Evolutionary conservation across 2,113 vertebrate genomes (phyloP).

Genomic region (Proteles cristata): DNA sequence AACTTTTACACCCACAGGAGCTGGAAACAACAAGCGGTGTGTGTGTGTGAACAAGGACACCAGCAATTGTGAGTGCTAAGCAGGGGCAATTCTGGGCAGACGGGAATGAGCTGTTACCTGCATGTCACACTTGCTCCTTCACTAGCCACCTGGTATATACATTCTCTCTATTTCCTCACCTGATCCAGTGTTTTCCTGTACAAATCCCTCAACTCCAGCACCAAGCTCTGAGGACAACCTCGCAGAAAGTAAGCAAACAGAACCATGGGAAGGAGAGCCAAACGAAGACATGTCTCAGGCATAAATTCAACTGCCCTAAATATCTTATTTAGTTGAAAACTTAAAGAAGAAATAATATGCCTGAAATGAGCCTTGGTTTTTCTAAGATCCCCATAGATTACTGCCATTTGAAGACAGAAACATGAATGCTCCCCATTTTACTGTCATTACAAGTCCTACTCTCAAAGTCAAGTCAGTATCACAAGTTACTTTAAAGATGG

Average conservation of each 20-base stretch:
- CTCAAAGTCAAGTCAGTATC: not conserved
- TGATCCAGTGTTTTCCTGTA: not conserved
- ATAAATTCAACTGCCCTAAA: not conserved
- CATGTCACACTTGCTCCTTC: not conserved
- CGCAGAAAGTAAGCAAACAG: not conserved
- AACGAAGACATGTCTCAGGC: not conserved
- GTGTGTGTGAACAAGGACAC: not conserved
- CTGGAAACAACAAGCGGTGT: not conserved
- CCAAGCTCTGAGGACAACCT: not conserved
- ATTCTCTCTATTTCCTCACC: not conserved
- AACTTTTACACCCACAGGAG: not conserved
- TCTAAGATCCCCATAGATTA: not conserved
- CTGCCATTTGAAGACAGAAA: not conserved
- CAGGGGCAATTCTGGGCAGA: not conserved
- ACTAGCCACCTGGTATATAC: not conserved
- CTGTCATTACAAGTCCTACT: not conserved
- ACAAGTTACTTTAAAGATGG: not conserved
- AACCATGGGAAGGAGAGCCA: not conserved
- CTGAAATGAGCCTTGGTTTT: not conserved
- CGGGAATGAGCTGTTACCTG: rapidly evolving
- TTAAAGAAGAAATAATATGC: not conserved
- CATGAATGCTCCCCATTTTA: not conserved
- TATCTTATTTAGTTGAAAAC: not conserved
- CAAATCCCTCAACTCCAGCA: not conserved
- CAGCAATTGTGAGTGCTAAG: not conserved